Conservation (phyloP, 2,797 vertebrate genomes). For the Danio albolineatus region DNA sequence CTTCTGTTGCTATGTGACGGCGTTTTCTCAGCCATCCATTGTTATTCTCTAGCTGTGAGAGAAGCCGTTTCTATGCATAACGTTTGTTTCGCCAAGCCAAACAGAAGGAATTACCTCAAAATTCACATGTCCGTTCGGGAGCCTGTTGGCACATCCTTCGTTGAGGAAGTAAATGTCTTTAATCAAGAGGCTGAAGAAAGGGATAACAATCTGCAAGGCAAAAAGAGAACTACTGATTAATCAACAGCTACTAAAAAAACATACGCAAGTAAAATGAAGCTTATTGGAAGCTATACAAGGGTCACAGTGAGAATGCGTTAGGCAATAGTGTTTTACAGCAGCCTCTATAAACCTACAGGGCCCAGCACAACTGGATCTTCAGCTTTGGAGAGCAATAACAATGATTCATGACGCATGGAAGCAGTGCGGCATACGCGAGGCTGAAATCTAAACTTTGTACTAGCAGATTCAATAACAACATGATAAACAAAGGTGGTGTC, state of each 20-base stretch:
- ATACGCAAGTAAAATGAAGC: background rate
- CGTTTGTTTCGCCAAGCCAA: slow-evolving; percentile 2
- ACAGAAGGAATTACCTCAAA: slow-evolving; percentile 83
- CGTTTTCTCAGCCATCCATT: slow-evolving; percentile 32
- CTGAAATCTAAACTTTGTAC: slow-evolving; percentile 10
- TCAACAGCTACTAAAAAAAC: background rate
- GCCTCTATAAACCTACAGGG: slow-evolving; percentile 13
- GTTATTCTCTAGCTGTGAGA: slow-evolving; percentile 24
- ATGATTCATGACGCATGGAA: slow-evolving; percentile 17
- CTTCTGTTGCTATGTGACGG: slow-evolving; percentile 39
- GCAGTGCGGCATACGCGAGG: background rate
- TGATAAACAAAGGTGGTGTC: slow-evolving; percentile 17
- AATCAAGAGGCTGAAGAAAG: slow-evolving; percentile 96
- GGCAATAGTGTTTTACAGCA: slow-evolving; percentile 16
- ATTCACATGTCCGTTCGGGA: slow-evolving; percentile 91
- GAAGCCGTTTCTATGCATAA: slow-evolving; percentile 25
- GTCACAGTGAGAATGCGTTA: background rate
- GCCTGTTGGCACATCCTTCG: slow-evolving; percentile 89
- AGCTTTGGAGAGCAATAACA: slow-evolving; percentile 15
- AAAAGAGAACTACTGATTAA: slow-evolving; percentile 33
- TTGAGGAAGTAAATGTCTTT: slow-evolving; percentile 98
- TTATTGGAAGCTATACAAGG: background rate
- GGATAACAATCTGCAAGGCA: slow-evolving; percentile 90
- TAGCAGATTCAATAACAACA: background rate
- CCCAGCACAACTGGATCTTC: slow-evolving; percentile 49